Evolutionary conservation across 2,797 vertebrate genomes (phyloP), one percentile per base, ranked within the genome.

Genomic region (Choloepus didactylus): DNA sequence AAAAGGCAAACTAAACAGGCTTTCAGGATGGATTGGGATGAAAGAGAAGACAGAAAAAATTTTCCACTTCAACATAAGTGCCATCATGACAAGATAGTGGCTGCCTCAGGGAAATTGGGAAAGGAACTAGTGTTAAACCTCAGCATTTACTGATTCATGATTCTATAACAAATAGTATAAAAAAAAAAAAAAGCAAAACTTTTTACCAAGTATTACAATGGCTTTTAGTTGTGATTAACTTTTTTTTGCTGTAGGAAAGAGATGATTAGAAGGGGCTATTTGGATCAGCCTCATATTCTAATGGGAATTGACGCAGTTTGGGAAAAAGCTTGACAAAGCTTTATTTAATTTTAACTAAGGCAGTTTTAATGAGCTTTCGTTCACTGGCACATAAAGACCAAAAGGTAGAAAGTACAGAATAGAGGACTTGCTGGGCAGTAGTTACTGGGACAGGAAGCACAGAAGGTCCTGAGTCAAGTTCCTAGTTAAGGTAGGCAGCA

Each of bases 231-330:
- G 35, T 15, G 29, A 44, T 81, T 91, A 49, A 25, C 19, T 56
- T 56, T 73, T 85, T 35, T 72, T 91, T 95, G 41, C 56, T 87
- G 46, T 49, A 49, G 64, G n/a, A 92, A 67, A 44, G 66, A 89
- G 67, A 23, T 89, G n/a, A 21, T 67, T 67, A 91, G 29, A 64
- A 15, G 41, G 11, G 51, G 18, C 29, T 66, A 27, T 54, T 84
- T 73, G 84, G 44, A 21, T 80, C 9, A 90, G 38, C 60, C 10
- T 90, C 18, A 12, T 49, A 19, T 51, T 54, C 0, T 67, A 76
- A 64, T 44, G 77, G 15, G 21, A 77, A n/a, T 23, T 25, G 14
- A 84, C 49, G 46, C 38, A 16, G 9, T 69, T 64, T 38, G 49
- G 15, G 84, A 72, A 80, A 66, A 85, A 94, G 11, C 15, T 44